Base-by-base conservation (phyloP, 1,140 invertebrate species). In the Artemia franciscana region DNA sequence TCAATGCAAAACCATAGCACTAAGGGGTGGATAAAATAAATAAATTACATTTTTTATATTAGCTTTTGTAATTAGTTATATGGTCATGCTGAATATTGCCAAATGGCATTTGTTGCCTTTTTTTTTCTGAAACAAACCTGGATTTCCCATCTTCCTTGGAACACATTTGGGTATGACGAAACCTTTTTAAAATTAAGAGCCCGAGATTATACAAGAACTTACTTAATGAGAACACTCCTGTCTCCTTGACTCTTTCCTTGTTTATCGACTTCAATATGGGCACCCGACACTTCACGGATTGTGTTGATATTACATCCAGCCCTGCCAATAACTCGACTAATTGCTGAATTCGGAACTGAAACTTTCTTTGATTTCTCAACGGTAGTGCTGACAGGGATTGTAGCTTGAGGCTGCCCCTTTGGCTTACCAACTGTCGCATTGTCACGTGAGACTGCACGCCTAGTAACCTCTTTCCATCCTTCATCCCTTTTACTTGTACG, bases 261-360 rank as follows among this genome's bases (percentile, higher is more conserved):
- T 71, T 96, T 97, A 72, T 98, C 93, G 2, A 98, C 89, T 75
- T 98, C 93, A 69, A 97, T 96, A 70, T 95, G 89, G 4, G 93
- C 93, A 60, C 91, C 90, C 15, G 91, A 95, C 24, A 88, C 85
- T 64, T 86, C 85, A 64, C 93, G 77, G 69, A 98, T 96, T 5
- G 91, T 88, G 77, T 96, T 97, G 67, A 98, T 96, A 75, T 96
- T 95, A 73, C 85, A 91, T 23, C 92, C 93, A 21, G 86, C 91
- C 69, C 92, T 82, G 1, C 93, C 93, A 71, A 97, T 96, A 0
- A 96, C 91, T 64, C 91, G 78, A 67, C 90, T 93, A 59, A 96
- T 96, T 57, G 91, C 91, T 73, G 88, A 86, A 18, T 90, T 81
- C 58, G 91, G 90, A 61, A 98, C 92, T 7, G 84, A 83, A n/a